A percentile compares a stretch with the other conserved stretches of the same genome.
phyloP scores from a whole-genome alignment of 2,888 invertebrate genomes.

The Heliothis peltigera region DNA sequence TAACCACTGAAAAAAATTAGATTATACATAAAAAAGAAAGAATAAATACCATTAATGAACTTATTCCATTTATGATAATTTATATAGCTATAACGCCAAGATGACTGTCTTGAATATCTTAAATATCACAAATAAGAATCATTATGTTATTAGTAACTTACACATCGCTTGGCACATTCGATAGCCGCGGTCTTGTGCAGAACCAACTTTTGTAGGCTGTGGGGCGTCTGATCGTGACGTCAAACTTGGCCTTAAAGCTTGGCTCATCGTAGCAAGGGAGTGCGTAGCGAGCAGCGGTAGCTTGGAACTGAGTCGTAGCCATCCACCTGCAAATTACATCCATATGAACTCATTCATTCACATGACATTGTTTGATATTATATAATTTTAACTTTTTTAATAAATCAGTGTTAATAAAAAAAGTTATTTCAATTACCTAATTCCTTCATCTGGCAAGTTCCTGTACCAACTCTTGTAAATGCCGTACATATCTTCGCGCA shows the following conservation, averaged over 20 bases:
- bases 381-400: not conserved
- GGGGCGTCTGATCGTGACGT: conserved; percentile 91
- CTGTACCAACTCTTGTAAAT: conserved; percentile 84
- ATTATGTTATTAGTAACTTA: conserved; percentile 61
- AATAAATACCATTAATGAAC: too few relatives aligned
- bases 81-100: too few relatives aligned
- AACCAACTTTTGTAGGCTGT: conserved; percentile 84
- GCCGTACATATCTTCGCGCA: conserved; percentile 84
- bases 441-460: conserved; percentile 59
- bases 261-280: conserved; percentile 96
- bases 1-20: conserved; percentile 68
- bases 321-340: conserved; percentile 82
- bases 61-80: too few relatives aligned
- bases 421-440: conserved; percentile 68
- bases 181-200: conserved; percentile 89
- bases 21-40: too few relatives aligned
- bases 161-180: conserved; percentile 49
- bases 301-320: conserved; percentile 93
- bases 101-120: not conserved
- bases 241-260: conserved; percentile 94
- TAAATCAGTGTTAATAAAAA: not conserved
- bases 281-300: conserved; percentile 91
- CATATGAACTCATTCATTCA: not conserved
- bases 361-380: not conserved
- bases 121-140: not conserved